Percentiles rank a stretch among this genome's conserved stretches.
Conservation (phyloP, 2,888 invertebrate species). For the Mystacides longicornis region DNA sequence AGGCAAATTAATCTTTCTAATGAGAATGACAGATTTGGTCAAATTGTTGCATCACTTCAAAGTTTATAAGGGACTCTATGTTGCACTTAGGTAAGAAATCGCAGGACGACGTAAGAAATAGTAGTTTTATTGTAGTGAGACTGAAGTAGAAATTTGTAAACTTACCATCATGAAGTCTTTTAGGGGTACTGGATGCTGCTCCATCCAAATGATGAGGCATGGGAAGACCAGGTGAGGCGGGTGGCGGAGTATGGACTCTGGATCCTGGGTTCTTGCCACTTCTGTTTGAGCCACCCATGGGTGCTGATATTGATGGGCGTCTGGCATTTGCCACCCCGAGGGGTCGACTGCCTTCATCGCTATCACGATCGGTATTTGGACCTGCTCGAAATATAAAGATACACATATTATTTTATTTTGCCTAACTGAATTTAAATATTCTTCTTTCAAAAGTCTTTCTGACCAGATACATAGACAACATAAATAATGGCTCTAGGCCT, state of each 20-base stretch:
- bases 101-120: no score
- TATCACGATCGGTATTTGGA: conserved; percentile 61
- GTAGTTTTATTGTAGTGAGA: no score
- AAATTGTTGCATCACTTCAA: no score
- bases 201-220: conserved; percentile 64
- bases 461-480: no score
- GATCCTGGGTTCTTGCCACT: conserved; percentile 39
- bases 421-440: no score
- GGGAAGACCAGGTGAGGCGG: conserved; percentile 57
- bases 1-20: no score
- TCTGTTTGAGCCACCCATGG: conserved; percentile 30
- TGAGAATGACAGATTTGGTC: no score
- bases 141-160: not conserved
- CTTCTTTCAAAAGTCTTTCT: no score
- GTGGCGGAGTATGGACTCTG: conserved; percentile 67
- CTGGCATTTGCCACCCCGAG: conserved; percentile 63
- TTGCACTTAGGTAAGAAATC: no score
- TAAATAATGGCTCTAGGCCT: no score
- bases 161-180: conserved; percentile 56
- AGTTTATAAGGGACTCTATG: no score
- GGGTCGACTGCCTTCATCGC: conserved; percentile 67
- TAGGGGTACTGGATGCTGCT: conserved; percentile 76
- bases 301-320: conserved; percentile 66
- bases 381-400: conserved; percentile 38
- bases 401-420: not conserved